phyloP scores from a whole-genome alignment of 2,113 vertebrate species.

The Syrrhaptes paradoxus region DNA sequence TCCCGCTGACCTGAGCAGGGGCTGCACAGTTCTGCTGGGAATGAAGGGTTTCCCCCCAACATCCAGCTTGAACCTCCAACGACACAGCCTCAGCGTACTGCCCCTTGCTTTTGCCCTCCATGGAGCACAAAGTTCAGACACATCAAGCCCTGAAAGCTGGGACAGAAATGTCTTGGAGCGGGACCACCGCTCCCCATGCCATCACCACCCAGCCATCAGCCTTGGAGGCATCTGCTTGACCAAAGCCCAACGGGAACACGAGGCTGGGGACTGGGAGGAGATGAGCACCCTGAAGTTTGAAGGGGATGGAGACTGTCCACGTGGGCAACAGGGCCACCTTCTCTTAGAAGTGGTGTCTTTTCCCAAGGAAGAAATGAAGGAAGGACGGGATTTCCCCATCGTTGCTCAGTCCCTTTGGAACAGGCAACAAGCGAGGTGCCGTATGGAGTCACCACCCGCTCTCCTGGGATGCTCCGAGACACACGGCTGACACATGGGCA shows the following conservation, averaged over 20 bases:
- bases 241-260: background rate
- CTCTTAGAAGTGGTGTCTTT: background rate
- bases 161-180: background rate
- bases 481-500: background rate
- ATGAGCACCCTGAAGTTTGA: background rate
- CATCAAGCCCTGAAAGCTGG: background rate
- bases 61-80: background rate
- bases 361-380: background rate
- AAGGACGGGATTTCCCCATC: background rate
- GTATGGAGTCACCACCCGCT: fast-evolving
- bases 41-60: background rate
- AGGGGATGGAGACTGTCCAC: background rate
- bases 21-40: background rate
- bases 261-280: too few relatives aligned
- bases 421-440: background rate
- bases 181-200: background rate
- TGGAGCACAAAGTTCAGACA: background rate
- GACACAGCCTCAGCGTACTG: background rate
- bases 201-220: background rate
- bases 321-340: background rate
- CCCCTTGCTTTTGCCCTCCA: background rate
- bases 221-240: background rate
- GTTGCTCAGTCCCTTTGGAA: background rate
- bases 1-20: background rate
- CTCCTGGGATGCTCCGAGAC: background rate